These are phyloP conservation scores for Rhopalosiphum maidis DNA, from an alignment of 1,140 invertebrate species.

Conservation along the genomic window DNA sequence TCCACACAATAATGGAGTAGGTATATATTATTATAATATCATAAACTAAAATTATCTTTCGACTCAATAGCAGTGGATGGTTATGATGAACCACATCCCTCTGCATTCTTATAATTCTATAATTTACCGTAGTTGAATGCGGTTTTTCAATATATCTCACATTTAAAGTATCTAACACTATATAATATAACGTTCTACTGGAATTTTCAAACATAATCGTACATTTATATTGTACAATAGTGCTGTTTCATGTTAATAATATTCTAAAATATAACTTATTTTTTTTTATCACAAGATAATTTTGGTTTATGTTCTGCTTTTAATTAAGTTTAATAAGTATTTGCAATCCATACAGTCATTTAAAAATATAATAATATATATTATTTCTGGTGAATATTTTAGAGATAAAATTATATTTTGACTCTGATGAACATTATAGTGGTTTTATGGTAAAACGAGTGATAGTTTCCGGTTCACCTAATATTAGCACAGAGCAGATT, in stretches of 20 bases:
- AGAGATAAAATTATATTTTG: constrained; percentile 8
- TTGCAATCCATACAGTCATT: not conserved
- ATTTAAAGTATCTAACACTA: not conserved
- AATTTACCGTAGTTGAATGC: not conserved
- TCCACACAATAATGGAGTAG: no score
- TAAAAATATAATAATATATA: not conserved
- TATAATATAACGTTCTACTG: not conserved
- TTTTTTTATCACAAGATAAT: not conserved
- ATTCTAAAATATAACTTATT: not conserved
- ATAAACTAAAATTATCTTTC: not conserved
- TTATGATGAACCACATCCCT: not conserved
- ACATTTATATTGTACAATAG: not conserved
- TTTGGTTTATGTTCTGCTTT: not conserved
- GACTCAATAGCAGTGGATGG: not conserved
- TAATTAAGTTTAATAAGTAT: not conserved
- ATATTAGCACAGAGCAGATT: constrained; percentile 41
- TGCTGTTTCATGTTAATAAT: not conserved
- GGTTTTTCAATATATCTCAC: not conserved
- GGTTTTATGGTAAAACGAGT: constrained; percentile 34
- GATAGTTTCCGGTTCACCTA: constrained; percentile 51
- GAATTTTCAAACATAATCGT: not conserved
- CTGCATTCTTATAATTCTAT: not conserved
- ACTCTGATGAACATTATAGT: not conserved
- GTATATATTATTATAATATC: no score
- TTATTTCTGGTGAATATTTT: not conserved